Base-by-base conservation (phyloP, 2,888 invertebrate species). In the Apamea monoglypha region DNA sequence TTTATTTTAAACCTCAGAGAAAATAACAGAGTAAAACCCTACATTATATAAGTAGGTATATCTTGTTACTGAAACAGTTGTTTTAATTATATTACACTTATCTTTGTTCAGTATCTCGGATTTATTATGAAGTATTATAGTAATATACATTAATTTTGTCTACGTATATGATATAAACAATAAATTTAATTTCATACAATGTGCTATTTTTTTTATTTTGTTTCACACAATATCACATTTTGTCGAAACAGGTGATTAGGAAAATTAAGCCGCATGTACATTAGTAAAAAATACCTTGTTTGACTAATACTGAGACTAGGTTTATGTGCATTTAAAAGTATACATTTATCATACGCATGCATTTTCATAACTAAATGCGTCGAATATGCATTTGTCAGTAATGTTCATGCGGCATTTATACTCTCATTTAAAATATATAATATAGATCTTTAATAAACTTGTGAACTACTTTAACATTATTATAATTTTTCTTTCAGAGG, bases 1-100 rank as follows among this genome's bases (percentile, higher is more conserved):
- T 96, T 96, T 96, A 97, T 96, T 96, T 85, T 95, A 96, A 96
- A 96, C 94, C 92, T 96, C 94, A 94, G 93, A 95, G 92, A 95
- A 95, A 95, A 94, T 95, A 96, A 96, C 96, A 96, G 92, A 92
- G 92, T 94, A 94, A 93, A 93, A 90, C 88, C 87, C 91, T 92
- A 92, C 90, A 91, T 92, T 91, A 91, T 91, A 91, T 87, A 90
- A 89, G 89, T 84, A 87, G 80, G 87, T 88, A 90, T 86, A 82
- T 84, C 61, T 90, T 90, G 89, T 93, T 91, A 92, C 90, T 91
- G 90, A 90, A 94, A 94, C 92, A 92, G 85, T 88, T 90, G 84
- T 82, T 88, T 87, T 87, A 80, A 85, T 76, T 87, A 85, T 88
- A 88, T 79, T 87, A 88, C 80, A 87, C 66, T 87, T 82, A 83